These are phyloP conservation scores for Agriotes lineatus DNA, from an alignment of 2,888 invertebrate genomes.

Conservation along the genomic window DNA sequence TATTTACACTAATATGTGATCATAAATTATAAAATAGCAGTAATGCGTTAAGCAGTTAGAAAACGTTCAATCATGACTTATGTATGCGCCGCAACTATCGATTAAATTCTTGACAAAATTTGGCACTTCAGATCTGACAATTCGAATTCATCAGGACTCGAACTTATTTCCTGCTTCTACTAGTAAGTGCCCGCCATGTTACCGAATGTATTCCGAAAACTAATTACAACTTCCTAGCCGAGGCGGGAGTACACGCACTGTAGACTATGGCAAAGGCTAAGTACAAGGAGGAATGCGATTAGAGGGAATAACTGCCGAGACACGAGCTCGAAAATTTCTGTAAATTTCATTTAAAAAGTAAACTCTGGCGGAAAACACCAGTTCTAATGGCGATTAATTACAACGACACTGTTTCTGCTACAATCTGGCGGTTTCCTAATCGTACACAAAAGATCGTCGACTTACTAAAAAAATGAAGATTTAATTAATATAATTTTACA, in stretches of 20 bases:
- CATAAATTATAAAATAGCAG: constrained; percentile 8
- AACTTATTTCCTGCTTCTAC: constrained; percentile 27
- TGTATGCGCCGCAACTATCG: constrained; percentile 8
- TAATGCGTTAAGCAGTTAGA: constrained; percentile 9
- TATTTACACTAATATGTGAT: no score
- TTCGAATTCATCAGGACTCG: constrained; percentile 22
- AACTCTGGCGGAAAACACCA: no score
- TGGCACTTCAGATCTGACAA: constrained; percentile 15
- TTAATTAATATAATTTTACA: no score
- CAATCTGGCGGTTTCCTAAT: no score
- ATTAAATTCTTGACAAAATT: not conserved
- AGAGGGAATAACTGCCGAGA: not conserved
- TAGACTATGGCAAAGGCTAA: constrained; percentile 16
- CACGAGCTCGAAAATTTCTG: not conserved
- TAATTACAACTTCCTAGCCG: constrained; percentile 48
- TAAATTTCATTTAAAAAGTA: no score
- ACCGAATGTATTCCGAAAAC: constrained; percentile 46
- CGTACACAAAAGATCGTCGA: no score
- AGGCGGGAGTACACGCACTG: constrained; percentile 10
- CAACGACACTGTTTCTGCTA: no score
- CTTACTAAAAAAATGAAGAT: no score
- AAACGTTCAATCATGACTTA: constrained; percentile 3
- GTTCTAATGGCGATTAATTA: no score
- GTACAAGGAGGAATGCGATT: not conserved
- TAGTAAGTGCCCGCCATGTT: constrained; percentile 33